A percentile compares a stretch with the other conserved stretches of the same genome.
Conservation (phyloP, 2,113 vertebrate genomes). For the Prinia subflava region DNA sequence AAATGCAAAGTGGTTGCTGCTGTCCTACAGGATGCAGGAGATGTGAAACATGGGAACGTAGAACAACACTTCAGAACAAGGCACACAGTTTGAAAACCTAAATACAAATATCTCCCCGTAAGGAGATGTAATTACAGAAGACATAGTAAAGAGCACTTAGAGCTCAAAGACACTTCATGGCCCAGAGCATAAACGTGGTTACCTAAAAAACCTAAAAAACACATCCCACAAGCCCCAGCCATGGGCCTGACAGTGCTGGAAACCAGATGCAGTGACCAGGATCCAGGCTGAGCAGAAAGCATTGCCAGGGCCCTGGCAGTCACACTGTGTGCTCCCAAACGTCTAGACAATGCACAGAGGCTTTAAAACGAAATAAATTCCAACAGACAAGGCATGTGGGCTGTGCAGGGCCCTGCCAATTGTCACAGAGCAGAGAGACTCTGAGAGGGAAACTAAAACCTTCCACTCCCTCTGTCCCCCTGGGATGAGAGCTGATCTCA, state of each 20-base stretch:
- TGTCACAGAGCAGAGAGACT: not conserved
- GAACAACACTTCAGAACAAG: not conserved
- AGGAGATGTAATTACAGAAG: not conserved
- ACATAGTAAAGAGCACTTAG: not conserved
- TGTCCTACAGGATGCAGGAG: not conserved
- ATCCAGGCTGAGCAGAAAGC: slow-evolving; percentile 8
- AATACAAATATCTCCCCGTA: not conserved
- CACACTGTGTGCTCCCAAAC: slow-evolving; percentile 39
- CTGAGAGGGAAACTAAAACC: not conserved
- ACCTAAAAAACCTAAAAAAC: slow-evolving; percentile 24
- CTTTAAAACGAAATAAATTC: slow-evolving; percentile 51
- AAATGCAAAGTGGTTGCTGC: not conserved
- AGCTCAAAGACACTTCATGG: not conserved
- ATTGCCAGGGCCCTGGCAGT: not conserved
- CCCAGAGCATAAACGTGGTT: not conserved
- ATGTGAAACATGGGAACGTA: not conserved
- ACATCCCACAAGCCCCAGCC: not conserved
- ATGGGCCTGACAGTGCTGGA: not conserved
- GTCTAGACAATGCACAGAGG: slow-evolving; percentile 48
- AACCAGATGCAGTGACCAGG: slow-evolving; percentile 2
- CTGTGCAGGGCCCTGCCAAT: not conserved
- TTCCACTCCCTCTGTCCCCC: not conserved
- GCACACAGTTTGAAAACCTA: not conserved
- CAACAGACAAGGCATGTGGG: slow-evolving; percentile 41
- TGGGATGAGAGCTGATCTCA: slow-evolving; percentile 15